phyloP scores from a whole-genome alignment of 2,113 vertebrate species.

The Nibea albiflora region DNA sequence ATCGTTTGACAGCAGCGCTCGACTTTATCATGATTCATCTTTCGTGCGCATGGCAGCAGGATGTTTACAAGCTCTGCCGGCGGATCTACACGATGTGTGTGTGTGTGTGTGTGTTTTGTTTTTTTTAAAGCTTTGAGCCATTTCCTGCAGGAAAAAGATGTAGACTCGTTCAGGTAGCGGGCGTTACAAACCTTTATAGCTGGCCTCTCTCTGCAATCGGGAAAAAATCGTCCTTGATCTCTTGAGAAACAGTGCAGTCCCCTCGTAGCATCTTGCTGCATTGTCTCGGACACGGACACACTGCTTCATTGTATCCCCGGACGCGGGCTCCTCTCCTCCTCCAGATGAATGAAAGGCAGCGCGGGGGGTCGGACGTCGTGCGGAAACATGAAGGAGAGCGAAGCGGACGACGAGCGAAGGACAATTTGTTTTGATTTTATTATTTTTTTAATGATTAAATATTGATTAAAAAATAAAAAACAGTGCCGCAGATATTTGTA shows the following conservation, averaged over 20 bases:
- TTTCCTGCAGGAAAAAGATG: conserved; percentile 10
- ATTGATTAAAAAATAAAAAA: background rate
- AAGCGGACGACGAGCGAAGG: background rate
- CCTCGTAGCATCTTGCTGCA: conserved; percentile 69
- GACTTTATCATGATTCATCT: background rate
- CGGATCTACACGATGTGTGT: background rate
- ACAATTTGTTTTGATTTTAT: background rate
- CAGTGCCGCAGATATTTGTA: background rate
- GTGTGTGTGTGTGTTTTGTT: background rate
- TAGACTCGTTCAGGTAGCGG: background rate
- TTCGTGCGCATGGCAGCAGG: background rate
- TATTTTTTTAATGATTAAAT: background rate
- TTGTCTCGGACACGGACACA: conserved; percentile 67
- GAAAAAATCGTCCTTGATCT: conserved; percentile 35
- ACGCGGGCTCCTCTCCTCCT: conserved; percentile 53
- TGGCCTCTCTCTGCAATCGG: conserved; percentile 41
- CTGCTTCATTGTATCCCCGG: conserved; percentile 68
- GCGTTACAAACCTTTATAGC: conserved; percentile 65
- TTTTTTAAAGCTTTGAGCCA: background rate
- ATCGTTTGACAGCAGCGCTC: background rate
- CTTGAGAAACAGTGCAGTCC: conserved; percentile 35
- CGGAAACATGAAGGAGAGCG: background rate
- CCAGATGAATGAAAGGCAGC: conserved; percentile 46
- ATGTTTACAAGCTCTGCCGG: conserved; percentile 19
- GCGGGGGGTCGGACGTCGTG: conserved; percentile 16